Evolutionary conservation across 2,113 vertebrate genomes (phyloP), one percentile per base, ranked within the genome.

Genomic region (Saccopteryx leptura): DNA sequence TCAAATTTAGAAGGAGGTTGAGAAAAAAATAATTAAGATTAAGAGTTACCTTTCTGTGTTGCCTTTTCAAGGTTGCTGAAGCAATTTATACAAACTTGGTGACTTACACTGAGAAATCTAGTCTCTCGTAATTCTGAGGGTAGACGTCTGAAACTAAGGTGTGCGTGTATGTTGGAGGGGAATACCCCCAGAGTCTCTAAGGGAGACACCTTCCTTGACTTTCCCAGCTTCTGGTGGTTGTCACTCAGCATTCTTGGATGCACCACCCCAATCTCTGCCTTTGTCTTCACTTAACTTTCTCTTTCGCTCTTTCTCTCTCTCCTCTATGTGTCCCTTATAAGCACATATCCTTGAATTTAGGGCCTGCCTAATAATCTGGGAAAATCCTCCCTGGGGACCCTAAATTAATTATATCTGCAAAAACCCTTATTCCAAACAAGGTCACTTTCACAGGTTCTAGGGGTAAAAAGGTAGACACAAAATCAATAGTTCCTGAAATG

Each of bases 401-500:
- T 90, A 31, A 54, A 4, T 14, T 54, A 86, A 4, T 61, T n/a
- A 15, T 1, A 12, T 8, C 56, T 28, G 26, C n/a, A 24, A 72
- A 66, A 54, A 6, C 15, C 17, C 6, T 28, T 58, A 74, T 68
- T 61, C 61, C 52, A 46, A 83, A 58, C 21, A 83, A 83, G 14
- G 19, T 61, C 15, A 61, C 23, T 39, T 31, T 52, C 28, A 84
- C 9, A 39, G 15, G 3, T 31, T 84, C 65, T 88, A n/a, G 26
- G 63, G 13, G 0, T 88, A 46, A 46, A 33, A 17, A 81, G 18
- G 19, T 24, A 5, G 26, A 33, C 14, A 13, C 69, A 50, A 88
- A 88, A 78, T 74, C 23, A 65, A 17, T 39, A 58, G 61, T 24
- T 71, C 54, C 26, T 33, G 80, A 95, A 90, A 63, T 75, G n/a